Base-by-base conservation (phyloP, 1,140 invertebrate genomes). In the Zaprionus davidi region DNA sequence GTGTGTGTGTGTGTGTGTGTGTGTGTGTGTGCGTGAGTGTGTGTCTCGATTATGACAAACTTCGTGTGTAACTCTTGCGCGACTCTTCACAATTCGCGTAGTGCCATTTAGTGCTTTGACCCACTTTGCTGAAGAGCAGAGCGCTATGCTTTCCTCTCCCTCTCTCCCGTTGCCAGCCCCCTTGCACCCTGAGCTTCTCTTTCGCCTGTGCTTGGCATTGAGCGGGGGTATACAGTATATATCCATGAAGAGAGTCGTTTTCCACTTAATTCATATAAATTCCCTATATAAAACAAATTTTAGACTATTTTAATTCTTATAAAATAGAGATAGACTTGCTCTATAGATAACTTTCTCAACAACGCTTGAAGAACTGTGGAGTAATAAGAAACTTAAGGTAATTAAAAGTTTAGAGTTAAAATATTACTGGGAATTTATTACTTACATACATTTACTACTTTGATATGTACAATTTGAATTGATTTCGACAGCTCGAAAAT, bases 81-180 rank as follows among this genome's bases (percentile, higher is more conserved):
- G 24, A 22, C 62, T 72, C 34, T 38, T 44, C 49, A 53, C 28
- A 34, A 31, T 55, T 31, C 57, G 36, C 41, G 26, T 58, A 58
- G 22, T 71, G 62, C 53, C 71, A 66, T 67, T 68, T 67, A 55
- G n/a, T 24, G 55, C 55, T 49, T 72, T 58, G 70, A 58, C 70
- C 62, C 26, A 72, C 62, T 62, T 57, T 34, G 26, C 38, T n/a
- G 46, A 22, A 51, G 44, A 20, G 44, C 44, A 51, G 20, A 51
- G 46, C 46, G 20, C 46, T 9, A 3, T 5, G 20, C 46, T 9
- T 2, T 2, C 7, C 28, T 64, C 22, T 44, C 15, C 12, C 28
- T 26, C 46, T 7, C 13, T 55, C 20, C 2, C 15, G 2, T 15
- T 38, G 5, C 26, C 26, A 28, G 17, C n/a, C 26, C 24, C 5